phyloP scores from a whole-genome alignment of 1,140 invertebrate species.

The Dolichoris vasculosae region DNA sequence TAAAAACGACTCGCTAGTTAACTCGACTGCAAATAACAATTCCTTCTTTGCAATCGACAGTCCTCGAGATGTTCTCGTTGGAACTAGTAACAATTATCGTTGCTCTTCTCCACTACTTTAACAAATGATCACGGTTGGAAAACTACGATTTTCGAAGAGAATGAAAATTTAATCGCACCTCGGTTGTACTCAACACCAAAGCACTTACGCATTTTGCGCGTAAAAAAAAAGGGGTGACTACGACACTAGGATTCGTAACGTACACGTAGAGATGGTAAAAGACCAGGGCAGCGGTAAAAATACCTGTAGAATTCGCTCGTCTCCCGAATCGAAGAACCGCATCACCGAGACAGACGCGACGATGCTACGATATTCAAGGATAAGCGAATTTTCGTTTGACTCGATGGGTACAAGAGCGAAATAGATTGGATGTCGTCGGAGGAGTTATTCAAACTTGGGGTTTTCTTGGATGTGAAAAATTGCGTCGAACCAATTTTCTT shows the following conservation, averaged over 20 bases:
- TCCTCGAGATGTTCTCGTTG: neutral
- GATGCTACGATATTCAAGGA: neutral
- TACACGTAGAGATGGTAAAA: neutral
- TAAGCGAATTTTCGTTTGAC: neutral
- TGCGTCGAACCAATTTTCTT: neutral
- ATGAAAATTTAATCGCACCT: neutral
- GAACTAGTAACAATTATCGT: neutral
- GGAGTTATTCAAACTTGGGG: too few species aligned
- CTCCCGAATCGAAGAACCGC: neutral
- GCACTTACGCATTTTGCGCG: neutral
- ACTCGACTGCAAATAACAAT: neutral
- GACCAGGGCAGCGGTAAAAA: neutral
- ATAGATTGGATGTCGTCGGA: too few species aligned
- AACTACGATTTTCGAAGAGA: neutral
- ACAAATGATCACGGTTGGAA: neutral
- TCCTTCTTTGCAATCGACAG: neutral
- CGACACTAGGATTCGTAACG: neutral
- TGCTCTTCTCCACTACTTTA: neutral
- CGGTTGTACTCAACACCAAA: neutral
- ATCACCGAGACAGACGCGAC: neutral
- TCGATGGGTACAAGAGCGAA: too few species aligned
- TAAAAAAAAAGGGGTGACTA: neutral
- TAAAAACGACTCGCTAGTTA: neutral
- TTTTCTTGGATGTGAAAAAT: neutral
- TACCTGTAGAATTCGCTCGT: neutral